These are phyloP conservation scores for Saimiri boliviensis DNA, from an alignment of 2,113 vertebrate species.

Conservation along the genomic window DNA sequence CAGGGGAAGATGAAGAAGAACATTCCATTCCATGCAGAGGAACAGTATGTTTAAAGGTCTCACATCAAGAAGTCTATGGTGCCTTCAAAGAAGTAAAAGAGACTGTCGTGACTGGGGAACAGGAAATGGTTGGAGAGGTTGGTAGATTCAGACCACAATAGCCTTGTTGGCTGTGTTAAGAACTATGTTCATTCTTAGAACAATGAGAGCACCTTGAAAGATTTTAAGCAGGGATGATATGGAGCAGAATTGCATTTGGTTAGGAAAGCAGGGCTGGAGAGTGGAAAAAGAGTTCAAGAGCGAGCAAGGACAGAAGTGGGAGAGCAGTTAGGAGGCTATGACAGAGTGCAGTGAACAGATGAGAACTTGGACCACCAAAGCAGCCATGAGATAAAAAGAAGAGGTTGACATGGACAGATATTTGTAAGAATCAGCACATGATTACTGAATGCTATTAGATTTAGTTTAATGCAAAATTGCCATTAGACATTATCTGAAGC, in stretches of 20 bases:
- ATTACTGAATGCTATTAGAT: background rate
- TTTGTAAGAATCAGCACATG: background rate
- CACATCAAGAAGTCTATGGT: background rate
- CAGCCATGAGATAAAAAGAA: background rate
- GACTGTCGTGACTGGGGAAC: background rate
- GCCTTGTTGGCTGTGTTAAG: background rate
- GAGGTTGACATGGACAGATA: background rate
- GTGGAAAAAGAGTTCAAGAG: background rate
- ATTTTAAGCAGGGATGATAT: background rate
- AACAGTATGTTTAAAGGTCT: background rate
- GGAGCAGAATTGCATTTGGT: background rate
- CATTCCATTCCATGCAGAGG: background rate
- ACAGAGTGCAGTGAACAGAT: background rate
- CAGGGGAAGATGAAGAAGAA: background rate
- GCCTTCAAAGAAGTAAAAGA: background rate
- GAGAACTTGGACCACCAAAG: background rate
- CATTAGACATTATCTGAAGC: background rate
- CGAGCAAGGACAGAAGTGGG: background rate
- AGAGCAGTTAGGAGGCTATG: background rate
- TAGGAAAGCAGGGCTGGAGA: background rate
- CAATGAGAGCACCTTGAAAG: background rate
- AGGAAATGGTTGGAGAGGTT: background rate
- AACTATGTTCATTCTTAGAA: background rate
- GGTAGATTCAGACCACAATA: background rate
- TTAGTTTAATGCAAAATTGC: background rate